These are phyloP conservation scores for Hipparchia semele DNA, from an alignment of 2,888 invertebrate species.

Conservation along the genomic window DNA sequence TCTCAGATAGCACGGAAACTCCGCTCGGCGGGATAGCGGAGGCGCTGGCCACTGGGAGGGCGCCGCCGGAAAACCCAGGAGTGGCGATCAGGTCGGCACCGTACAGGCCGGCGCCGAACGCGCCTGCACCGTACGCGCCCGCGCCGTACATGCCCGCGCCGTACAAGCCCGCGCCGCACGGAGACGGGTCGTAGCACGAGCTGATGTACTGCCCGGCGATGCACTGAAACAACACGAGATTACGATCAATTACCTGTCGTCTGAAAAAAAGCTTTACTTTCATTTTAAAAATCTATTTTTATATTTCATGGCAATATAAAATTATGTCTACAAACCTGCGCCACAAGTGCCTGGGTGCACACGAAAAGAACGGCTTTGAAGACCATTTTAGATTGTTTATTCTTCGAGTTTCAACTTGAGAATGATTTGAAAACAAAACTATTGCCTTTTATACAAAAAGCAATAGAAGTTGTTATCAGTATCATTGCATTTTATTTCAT, in stretches of 20 bases:
- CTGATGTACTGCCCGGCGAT: conserved; percentile 35
- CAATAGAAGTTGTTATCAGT: background rate
- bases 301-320: background rate
- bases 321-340: conserved; percentile 27
- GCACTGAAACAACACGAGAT: conserved; percentile 23
- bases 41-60: conserved; percentile 47
- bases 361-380: conserved; percentile 29
- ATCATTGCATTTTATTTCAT: background rate
- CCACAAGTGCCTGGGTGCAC: conserved; percentile 35
- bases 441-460: conserved; percentile 3
- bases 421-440: background rate
- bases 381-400: conserved; percentile 24
- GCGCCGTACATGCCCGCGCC: conserved; percentile 20
- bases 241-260: background rate
- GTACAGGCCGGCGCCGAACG: background rate
- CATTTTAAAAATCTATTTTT: no score
- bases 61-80: conserved; percentile 39
- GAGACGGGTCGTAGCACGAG: conserved; percentile 5
- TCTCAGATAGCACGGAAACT: conserved; percentile 48
- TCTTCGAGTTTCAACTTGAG: conserved; percentile 4
- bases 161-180: background rate
- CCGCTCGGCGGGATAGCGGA: conserved; percentile 47
- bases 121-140: conserved; percentile 5
- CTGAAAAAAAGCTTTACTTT: background rate
- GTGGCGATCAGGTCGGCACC: conserved; percentile 11